Evolutionary conservation across 1,140 invertebrate genomes (phyloP), one percentile per base, ranked within the genome.

Genomic region (Cotesia vestalis): DNA sequence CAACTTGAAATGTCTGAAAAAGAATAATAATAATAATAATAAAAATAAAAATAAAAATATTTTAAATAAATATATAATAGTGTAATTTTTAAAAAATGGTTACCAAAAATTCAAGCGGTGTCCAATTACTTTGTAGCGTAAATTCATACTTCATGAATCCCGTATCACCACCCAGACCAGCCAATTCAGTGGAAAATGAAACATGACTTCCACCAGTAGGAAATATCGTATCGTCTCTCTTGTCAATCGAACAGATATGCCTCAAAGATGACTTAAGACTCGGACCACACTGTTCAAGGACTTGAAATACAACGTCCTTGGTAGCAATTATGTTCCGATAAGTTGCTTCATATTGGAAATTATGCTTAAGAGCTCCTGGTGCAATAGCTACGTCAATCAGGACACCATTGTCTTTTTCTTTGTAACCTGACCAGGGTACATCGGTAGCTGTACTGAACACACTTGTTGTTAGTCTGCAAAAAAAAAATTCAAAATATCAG

Each of bases 101-200:
- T 86, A 95, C 94, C 79, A 92, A 81, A 78, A 91, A 91, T 52
- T 90, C 87, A 11, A 89, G 76, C 0, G 94, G 82, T 17, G 90
- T 88, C 78, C 91, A 87, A 81, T 96, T 96, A n/a, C 89, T 86
- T 88, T 97, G 94, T 5, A 94, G 80, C 66, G 90, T 89, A 27
- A 94, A 79, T 79, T 97, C 95, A 75, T 94, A 94, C 83, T 95
- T 95, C 1, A 96, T 78, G 83, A 95, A 96, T 17, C 93, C 92
- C 40, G 95, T 91, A 83, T 96, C 92, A 3, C 96, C 96, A 20
- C 95, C 96, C 1, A 97, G 83, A 1, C 96, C 95, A 60, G 95
- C 94, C 80, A 94, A 86, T 89, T 97, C 96, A 75, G 92, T 89
- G 5, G 88, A 90, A 66, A 91, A 86, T 81, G 92, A 90, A 17